Base-by-base conservation (phyloP, 2,113 vertebrate genomes). In the Daphoenositta chrysoptera region DNA sequence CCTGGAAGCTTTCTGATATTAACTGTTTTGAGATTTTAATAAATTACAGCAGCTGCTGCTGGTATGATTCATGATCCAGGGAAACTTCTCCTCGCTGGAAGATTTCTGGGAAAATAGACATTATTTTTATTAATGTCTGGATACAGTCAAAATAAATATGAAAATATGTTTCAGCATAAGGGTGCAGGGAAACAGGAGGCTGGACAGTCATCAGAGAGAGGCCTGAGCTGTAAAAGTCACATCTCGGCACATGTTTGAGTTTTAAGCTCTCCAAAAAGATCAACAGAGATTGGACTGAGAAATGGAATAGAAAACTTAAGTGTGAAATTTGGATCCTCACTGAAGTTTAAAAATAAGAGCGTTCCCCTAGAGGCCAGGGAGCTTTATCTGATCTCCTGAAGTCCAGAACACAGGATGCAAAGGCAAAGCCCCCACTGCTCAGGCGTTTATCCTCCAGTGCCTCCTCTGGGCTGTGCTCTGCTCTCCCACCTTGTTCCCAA, bases 11-110 rank as follows among this genome's bases (percentile, higher is more conserved):
- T 82, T 94, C 65, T 45, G 70, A 72, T 82, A 82, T 45, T 47
- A 95, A 95, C 91, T 87, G 87, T 87, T 65, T 92, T 60, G 77
- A 92, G 77, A 79, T 79, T 96, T 87, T 72, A 92, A 84, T 86
- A 94, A 89, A 87, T 78, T 71, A 85, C 13, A 87, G 81, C 93
- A 97, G 87, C 87, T 93, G 91, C 83, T 91, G 83, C n/a, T 82
- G 57, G 53, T 61, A 58, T 65, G 81, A 96, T 82, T 95, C 70
- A 79, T n/a, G 37, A 79, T 84, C 23, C 40, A 77, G 20, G 71
- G 60, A 83, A 95, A 90, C 40, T 63, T 92, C 42, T 56, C 63
- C 56, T 94, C 71, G n/a, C 73, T 79, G 40, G 37, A 79, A 82
- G 70, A 82, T 68, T 91, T 95, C 91, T 95, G 91, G 70, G 94